Percentiles rank a stretch among this genome's conserved stretches.
These are phyloP conservation scores for Sardina pilchardus DNA, from an alignment of 2,113 vertebrate species.

Conservation along the genomic window DNA sequence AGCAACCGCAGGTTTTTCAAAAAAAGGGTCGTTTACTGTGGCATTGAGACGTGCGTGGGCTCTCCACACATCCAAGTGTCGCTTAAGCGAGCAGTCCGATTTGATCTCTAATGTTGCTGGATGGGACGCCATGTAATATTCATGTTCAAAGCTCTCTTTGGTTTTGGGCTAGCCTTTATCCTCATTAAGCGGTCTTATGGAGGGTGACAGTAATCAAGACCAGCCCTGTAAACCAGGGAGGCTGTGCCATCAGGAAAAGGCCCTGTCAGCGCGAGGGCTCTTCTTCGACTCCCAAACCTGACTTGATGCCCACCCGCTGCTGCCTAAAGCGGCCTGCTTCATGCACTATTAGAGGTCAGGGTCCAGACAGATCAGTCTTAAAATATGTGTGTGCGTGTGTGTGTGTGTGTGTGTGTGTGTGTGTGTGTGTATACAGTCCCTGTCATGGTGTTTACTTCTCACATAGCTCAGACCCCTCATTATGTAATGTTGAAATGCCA, in stretches of 20 bases:
- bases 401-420: background rate
- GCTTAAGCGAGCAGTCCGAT: constrained; percentile 3
- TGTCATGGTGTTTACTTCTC: background rate
- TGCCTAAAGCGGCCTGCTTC: background rate
- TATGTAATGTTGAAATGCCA: background rate
- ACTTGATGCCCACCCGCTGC: background rate
- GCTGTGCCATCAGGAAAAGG: constrained; percentile 61
- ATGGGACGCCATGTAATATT: constrained; percentile 36
- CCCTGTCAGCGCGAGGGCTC: constrained; percentile 33
- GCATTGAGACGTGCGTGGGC: background rate
- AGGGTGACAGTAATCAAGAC: constrained; percentile 77
- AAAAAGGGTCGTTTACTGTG: background rate
- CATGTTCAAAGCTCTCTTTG: constrained; percentile 68
- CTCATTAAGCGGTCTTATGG: constrained; percentile 70
- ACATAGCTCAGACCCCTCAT: background rate
- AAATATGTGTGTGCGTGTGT: background rate
- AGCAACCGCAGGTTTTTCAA: background rate
- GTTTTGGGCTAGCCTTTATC: constrained; percentile 66
- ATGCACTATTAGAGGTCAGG: background rate
- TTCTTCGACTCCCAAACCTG: constrained; percentile 15
- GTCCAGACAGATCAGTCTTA: background rate
- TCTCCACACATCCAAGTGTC: background rate
- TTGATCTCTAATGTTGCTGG: constrained; percentile 40
- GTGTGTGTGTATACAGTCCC: background rate
- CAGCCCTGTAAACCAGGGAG: constrained; percentile 72